Conservation (phyloP, 2,888 invertebrate genomes). For the Hydrotaea cyrtoneurina region DNA sequence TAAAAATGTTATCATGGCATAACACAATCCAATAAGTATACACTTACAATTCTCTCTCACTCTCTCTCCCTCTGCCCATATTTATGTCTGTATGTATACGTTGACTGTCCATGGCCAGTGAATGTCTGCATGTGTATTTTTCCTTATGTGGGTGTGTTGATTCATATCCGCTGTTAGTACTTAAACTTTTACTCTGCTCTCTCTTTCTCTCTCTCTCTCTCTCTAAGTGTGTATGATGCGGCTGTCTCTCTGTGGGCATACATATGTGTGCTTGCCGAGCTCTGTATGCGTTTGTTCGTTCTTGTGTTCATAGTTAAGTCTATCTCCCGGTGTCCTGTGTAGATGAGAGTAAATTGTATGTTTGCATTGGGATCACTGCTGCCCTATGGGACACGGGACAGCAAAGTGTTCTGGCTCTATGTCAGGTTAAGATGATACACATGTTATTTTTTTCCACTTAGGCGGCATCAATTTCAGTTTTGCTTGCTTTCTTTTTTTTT, state of each 20-base stretch:
- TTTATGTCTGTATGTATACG: not conserved
- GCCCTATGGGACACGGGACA: conserved; percentile 72
- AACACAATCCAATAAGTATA: conserved; percentile 63
- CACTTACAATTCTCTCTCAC: conserved; percentile 49
- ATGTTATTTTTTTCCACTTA: conserved; percentile 61
- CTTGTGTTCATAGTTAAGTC: conserved; percentile 11
- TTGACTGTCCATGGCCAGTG: no score
- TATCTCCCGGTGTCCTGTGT: not conserved
- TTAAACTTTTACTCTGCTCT: conserved; percentile 19
- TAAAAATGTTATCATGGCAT: conserved; percentile 62
- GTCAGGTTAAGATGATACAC: conserved; percentile 58
- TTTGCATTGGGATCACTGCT: not conserved
- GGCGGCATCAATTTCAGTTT: conserved; percentile 71
- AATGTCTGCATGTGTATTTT: not conserved
- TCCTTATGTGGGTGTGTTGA: not conserved
- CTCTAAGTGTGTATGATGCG: not conserved
- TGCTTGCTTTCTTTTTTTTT: conserved; percentile 43
- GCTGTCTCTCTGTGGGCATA: not conserved
- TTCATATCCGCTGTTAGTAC: conserved; percentile 13
- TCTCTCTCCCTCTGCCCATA: conserved; percentile 2
- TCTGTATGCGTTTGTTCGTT: not conserved
- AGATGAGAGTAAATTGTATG: not conserved
- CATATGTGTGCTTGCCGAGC: no score
- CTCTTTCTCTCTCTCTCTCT: no score
- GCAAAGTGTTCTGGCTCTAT: conserved; percentile 71